Base-by-base conservation (phyloP, 2,113 vertebrate species). In the Mobula birostris region DNA sequence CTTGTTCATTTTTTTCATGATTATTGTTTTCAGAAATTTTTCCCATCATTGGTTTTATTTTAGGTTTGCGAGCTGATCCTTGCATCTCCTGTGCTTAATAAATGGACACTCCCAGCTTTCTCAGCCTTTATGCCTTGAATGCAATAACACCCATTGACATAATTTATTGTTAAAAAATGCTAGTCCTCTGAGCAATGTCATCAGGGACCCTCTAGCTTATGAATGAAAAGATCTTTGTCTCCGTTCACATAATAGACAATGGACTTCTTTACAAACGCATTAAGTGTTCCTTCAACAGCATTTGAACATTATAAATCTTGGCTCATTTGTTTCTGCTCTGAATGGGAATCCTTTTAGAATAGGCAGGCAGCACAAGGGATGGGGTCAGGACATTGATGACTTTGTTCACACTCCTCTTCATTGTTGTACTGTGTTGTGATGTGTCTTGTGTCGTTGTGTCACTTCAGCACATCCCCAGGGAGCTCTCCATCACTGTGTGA, bases 201-300 rank as follows among this genome's bases (percentile, higher is more conserved):
- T 66, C 29, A 15, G 85, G 63, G 85, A 68, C 15, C 85, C 1
- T n/a, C 29, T 32, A 19, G 29, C 0, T 66, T 68, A 19, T 68
- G 85, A 90, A 68, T 90, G 85, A 66, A 90, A 90, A 66, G 29
- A 68, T 90, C 85, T 29, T n/a, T 66, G 14, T 90, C 72, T 74
- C 61, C 40, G n/a, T 90, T 90, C 61, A 66, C 61, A 90, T 66
- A 66, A 66, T 90, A 29, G 29, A 90, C 85, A 90, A 90, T 32
- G 58, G 6, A 14, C 17, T 29, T 90, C 63, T 90, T 17, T 32
- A 90, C 63, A 63, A 90, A 90, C n/a, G 29, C 29, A 29, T 90
- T 90, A 63, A 88, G 61, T n/a, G 29, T 66, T 68, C 85, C 66
- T 90, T 90, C 29, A 90, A n/a, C 63, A 90, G 40, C 2, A 29